A percentile compares a stretch with the other conserved stretches of the same genome.
These are phyloP conservation scores for Gallinago stenura DNA, from an alignment of 2,797 vertebrate genomes.

Conservation along the genomic window DNA sequence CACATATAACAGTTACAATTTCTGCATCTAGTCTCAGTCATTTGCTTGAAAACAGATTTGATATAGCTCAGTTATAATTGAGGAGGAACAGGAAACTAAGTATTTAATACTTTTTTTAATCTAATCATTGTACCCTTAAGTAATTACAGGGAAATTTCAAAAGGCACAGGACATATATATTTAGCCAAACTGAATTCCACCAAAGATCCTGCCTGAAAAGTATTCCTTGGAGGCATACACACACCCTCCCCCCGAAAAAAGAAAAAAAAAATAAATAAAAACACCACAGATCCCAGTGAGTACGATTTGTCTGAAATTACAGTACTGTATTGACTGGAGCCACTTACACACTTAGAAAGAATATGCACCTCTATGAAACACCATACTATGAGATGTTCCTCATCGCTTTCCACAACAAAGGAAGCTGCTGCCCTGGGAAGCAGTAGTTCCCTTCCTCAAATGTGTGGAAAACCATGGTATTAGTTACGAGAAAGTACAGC, in stretches of 20 bases:
- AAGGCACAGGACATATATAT: not conserved
- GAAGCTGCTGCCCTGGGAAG: not conserved
- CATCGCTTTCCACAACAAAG: not conserved
- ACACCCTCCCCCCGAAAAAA: too few species aligned
- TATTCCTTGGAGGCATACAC: not conserved
- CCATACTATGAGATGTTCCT: not conserved
- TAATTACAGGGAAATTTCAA: not conserved
- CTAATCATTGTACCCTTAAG: not conserved
- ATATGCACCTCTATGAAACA: not conserved
- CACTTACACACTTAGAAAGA: not conserved
- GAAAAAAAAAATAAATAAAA: not conserved
- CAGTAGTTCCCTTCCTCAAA: not conserved
- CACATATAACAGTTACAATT: not conserved
- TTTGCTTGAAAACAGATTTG: not conserved
- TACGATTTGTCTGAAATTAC: not conserved
- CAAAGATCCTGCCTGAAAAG: not conserved
- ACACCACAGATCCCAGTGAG: not conserved
- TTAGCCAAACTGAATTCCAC: not conserved
- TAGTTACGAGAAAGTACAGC: not conserved
- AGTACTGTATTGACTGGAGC: not conserved
- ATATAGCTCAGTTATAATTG: not conserved
- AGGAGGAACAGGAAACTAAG: not conserved
- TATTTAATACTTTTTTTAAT: not conserved
- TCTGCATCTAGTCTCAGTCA: not conserved
- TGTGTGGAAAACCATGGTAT: not conserved